Base-by-base conservation (phyloP, 2,797 vertebrate genomes). In the Ptychadena robeensis region DNA sequence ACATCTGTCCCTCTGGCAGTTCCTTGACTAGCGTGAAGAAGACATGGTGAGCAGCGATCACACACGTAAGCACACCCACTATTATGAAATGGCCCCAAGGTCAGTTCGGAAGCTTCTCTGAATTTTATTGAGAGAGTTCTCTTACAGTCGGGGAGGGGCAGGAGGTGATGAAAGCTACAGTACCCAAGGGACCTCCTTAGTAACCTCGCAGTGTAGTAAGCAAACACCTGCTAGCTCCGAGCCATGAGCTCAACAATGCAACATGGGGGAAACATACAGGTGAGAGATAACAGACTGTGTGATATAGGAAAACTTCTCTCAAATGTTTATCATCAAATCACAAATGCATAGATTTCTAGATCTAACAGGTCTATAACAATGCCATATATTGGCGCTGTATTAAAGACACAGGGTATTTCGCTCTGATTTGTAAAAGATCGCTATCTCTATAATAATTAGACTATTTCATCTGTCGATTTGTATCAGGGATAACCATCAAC, bases 1-100 rank as follows among this genome's bases (percentile, higher is more conserved):
- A 91, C 92, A 92, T 91, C 91, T 92, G 92, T 91, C 90, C 91
- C 89, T 89, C 87, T 86, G 87, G 91, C 89, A 85, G 87, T 53
- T 69, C 87, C 90, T 77, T 87, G 85, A 89, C 89, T 90, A 84
- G 76, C 34, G 15, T 72, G 78, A 82, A 79, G 88, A 86, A 85
- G 82, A 88, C 0, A 0, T 80, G n/a, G 82, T 0, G 0, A 83
- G 87, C 61, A 86, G 72, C 81, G 88, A 82, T 2, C 85, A 86
- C 87, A 79, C 81, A 86, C 65, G 73, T n/a, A 70, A 25, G 68
- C 77, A 85, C 82, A 65, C 77, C 82, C 61, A 68, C 57, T 80
- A 63, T 70, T 44, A 48, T 37, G 22, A 40, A 69, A 85, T 80
- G 77, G 64, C 77, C 70, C 34, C 64, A 48, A 75, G 77, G 77